Conservation (phyloP, 2,113 vertebrate genomes). For the Bos taurus region ARS-UCD2.0 NC_037357.1:35366501-35367000, state of each 20-base stretch:
- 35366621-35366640: background rate
- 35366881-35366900: background rate
- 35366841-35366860: background rate
- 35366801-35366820: background rate
- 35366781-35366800: background rate
- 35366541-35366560: background rate
- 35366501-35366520: background rate
- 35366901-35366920: background rate
- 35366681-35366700: slow-evolving; percentile 8
- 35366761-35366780: slow-evolving; percentile 4
- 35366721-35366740: background rate
- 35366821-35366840: background rate
- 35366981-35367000: slow-evolving; percentile 18
- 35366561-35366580: background rate
- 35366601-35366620: background rate
- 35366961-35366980: background rate
- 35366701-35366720: background rate
- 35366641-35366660: background rate
- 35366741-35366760: background rate
- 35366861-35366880: background rate
- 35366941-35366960: background rate
- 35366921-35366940: background rate
- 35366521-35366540: background rate
- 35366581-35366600: background rate
- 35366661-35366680: background rate